phyloP scores from a whole-genome alignment of 53 echinoderm and acorn worm species.

The Astropecten irregularis region DNA sequence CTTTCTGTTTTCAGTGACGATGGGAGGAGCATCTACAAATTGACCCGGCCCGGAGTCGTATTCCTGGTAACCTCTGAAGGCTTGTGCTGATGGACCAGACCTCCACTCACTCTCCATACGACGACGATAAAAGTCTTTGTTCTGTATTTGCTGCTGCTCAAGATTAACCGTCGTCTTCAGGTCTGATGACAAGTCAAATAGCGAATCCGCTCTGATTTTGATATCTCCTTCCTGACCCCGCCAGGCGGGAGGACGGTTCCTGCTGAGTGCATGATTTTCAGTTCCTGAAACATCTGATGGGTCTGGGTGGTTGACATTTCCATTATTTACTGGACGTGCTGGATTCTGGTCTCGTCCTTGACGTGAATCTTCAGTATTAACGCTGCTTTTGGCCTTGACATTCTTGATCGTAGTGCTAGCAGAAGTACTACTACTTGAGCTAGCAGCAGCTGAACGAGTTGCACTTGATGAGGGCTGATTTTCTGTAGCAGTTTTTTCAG shows the following conservation, averaged over 20 bases:
- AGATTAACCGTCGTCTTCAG: not conserved
- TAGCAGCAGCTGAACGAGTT: no score
- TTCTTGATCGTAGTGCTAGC: not conserved
- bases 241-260: not conserved
- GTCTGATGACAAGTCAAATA: not conserved
- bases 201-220: not conserved
- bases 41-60: not conserved
- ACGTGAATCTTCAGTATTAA: no score
- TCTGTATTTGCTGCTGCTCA: not conserved
- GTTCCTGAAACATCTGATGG: no score
- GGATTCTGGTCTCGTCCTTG: no score
- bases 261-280: no score
- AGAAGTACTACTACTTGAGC: no score
- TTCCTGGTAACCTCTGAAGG: slow-evolving; percentile 25
- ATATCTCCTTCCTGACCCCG: not conserved
- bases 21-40: not conserved
- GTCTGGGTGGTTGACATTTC: no score
- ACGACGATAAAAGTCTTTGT: slow-evolving; percentile 12
- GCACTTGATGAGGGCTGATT: no score
- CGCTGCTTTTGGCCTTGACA: not conserved
- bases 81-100: not conserved
- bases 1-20: slow-evolving; percentile 5
- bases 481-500: no score
- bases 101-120: slow-evolving; percentile 1
- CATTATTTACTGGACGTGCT: no score